phyloP scores from a whole-genome alignment of 2,797 vertebrate species.

The Coranthus polyacanthus region DNA sequence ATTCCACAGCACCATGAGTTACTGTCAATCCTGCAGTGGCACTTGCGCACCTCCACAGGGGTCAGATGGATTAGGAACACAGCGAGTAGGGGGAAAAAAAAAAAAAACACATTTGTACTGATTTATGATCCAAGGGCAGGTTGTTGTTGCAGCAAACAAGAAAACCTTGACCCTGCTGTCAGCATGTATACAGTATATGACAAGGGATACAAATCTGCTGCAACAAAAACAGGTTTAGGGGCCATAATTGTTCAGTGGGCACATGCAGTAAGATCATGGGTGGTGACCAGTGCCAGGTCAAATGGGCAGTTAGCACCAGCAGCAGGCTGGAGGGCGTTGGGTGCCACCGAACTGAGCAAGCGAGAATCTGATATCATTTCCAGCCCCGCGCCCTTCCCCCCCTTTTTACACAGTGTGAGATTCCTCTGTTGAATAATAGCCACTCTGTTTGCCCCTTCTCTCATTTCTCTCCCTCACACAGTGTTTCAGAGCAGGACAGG shows the following conservation, averaged over 20 bases:
- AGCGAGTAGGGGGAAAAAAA: too few relatives aligned
- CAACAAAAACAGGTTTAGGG: constrained; percentile 16
- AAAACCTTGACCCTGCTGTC: constrained; percentile 58
- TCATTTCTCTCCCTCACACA: constrained; percentile 28
- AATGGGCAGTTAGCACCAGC: constrained; percentile 37
- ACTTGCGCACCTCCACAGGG: constrained; percentile 24
- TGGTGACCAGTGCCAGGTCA: constrained; percentile 26
- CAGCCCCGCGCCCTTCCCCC: constrained; percentile 55
- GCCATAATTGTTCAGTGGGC: constrained; percentile 1
- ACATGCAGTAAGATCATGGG: constrained; percentile 14
- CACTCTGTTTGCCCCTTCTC: constrained; percentile 62
- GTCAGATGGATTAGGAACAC: constrained; percentile 49
- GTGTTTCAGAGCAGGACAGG: constrained; percentile 47
- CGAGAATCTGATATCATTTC: constrained; percentile 67
- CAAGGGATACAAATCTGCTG: background rate
- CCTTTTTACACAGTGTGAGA: constrained; percentile 60
- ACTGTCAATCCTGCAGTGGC: constrained; percentile 41
- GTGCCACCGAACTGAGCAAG: constrained; percentile 42
- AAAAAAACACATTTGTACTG: constrained; percentile 43
- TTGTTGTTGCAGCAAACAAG: constrained; percentile 53
- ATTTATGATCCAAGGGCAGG: constrained; percentile 35
- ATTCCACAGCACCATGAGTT: constrained; percentile 36
- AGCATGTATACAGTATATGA: background rate
- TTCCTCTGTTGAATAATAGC: constrained; percentile 75
- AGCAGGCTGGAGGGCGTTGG: constrained; percentile 6